phyloP scores from a whole-genome alignment of 2,113 vertebrate genomes.

The Craseonycteris thonglongyai region DNA sequence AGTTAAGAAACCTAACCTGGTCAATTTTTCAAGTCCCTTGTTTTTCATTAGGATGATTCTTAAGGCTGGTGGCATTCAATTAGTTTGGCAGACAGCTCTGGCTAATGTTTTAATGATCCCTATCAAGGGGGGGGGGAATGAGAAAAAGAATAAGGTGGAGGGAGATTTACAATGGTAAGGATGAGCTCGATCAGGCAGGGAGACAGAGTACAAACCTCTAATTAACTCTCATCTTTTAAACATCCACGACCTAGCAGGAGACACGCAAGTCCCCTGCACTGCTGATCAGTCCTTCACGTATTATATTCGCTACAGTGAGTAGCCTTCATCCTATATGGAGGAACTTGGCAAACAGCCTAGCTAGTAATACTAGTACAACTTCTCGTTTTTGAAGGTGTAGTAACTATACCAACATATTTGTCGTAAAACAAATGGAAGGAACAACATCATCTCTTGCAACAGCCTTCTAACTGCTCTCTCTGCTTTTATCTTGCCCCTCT shows the following conservation, averaged over 20 bases:
- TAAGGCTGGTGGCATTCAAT: constrained; percentile 68
- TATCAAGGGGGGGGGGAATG: constrained; percentile 40
- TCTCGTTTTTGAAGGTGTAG: constrained; percentile 62
- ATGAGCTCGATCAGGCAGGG: constrained; percentile 60
- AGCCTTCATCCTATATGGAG: not conserved
- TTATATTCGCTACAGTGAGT: constrained; percentile 53
- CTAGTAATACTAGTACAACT: constrained; percentile 64
- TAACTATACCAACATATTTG: constrained; percentile 61
- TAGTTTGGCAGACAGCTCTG: constrained; percentile 67
- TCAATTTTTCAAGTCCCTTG: constrained; percentile 62
- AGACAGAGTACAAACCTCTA: constrained; percentile 69
- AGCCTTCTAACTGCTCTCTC: constrained; percentile 16
- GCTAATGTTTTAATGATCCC: constrained; percentile 73
- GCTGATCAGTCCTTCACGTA: constrained; percentile 54
- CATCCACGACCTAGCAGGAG: constrained; percentile 62
- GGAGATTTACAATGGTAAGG: constrained; percentile 58
- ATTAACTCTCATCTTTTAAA: constrained; percentile 68
- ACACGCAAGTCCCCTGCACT: constrained; percentile 40
- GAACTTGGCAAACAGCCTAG: constrained; percentile 64
- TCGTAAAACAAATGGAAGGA: constrained; percentile 41
- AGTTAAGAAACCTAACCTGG: constrained; percentile 63
- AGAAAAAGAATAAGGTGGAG: not conserved
- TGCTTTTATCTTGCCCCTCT: constrained; percentile 47
- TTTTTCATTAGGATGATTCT: constrained; percentile 68
- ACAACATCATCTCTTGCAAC: not conserved